These are phyloP conservation scores for Strix aluco DNA, from an alignment of 2,113 vertebrate species.

Conservation along the genomic window DNA sequence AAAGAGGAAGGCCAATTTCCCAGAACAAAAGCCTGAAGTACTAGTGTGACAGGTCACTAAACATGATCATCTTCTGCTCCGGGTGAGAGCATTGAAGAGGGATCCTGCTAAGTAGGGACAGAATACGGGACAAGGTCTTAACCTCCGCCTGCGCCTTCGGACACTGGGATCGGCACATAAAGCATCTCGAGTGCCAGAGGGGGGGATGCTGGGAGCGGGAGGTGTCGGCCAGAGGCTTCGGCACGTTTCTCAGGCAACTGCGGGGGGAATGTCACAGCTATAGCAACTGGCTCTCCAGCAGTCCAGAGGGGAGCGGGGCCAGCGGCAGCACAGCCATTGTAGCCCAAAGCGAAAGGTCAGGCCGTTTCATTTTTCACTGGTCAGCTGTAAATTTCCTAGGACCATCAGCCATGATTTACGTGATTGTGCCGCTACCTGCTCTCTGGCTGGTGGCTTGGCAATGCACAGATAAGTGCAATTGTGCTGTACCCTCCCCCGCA, in stretches of 20 bases:
- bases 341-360: neutral
- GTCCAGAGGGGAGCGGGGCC: neutral
- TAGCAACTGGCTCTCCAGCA: neutral
- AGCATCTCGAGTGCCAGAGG: neutral
- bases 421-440: neutral
- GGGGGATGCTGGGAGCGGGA: neutral
- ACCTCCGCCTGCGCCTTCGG: conserved; percentile 20
- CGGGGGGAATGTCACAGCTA: neutral
- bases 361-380: neutral
- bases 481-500: neutral
- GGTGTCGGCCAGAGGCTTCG: neutral
- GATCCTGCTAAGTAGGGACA: conserved; percentile 30
- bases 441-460: neutral
- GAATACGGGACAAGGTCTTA: conserved; percentile 42
- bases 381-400: neutral
- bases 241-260: conserved; percentile 41
- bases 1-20: conserved; percentile 59
- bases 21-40: conserved; percentile 72
- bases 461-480: neutral
- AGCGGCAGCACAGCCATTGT: neutral
- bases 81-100: conserved; percentile 32
- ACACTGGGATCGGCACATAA: neutral
- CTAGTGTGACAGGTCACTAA: conserved; percentile 69
- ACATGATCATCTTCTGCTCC: conserved; percentile 26
- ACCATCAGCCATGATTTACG: neutral